Percentiles rank a stretch among this genome's conserved stretches.
phyloP scores from a whole-genome alignment of 1,140 invertebrate genomes.

The Amyelois transitella region DNA sequence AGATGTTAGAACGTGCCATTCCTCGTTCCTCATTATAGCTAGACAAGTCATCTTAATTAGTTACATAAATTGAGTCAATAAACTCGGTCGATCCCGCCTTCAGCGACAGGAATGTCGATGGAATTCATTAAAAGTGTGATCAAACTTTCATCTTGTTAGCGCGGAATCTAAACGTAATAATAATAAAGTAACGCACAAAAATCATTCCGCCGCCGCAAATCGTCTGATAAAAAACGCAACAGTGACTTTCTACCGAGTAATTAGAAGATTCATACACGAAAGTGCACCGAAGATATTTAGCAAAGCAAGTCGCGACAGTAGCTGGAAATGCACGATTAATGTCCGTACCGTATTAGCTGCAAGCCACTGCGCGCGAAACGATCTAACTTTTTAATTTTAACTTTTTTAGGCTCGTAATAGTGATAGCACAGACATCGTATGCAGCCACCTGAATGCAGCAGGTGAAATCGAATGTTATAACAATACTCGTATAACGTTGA shows the following conservation, averaged over 20 bases:
- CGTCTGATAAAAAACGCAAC: slow-evolving; percentile 38
- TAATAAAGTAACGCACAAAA: slow-evolving; percentile 50
- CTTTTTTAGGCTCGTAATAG: background rate
- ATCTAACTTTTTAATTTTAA: slow-evolving; percentile 28
- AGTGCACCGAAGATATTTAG: slow-evolving; percentile 49
- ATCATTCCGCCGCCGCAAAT: slow-evolving; percentile 33
- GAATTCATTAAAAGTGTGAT: slow-evolving; percentile 45
- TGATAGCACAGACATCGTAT: background rate
- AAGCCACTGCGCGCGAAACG: slow-evolving; percentile 16
- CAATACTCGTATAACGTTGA: background rate
- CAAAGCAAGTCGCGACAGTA: slow-evolving; percentile 10
- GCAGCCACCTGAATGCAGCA: background rate
- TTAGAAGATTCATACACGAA: slow-evolving; percentile 68
- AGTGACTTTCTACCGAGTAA: slow-evolving; percentile 58
- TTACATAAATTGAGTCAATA: slow-evolving; percentile 28
- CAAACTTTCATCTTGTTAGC: slow-evolving; percentile 61
- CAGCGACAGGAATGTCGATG: slow-evolving; percentile 32
- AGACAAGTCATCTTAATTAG: slow-evolving; percentile 1
- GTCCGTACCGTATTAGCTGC: slow-evolving; percentile 20
- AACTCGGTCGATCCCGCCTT: slow-evolving; percentile 18
- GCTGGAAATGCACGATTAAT: slow-evolving; percentile 45
- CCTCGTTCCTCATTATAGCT: background rate
- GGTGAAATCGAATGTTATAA: background rate
- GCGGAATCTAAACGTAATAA: slow-evolving; percentile 38
- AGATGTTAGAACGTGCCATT: background rate